phyloP scores from a whole-genome alignment of 1,140 invertebrate genomes.

The Eurosta solidaginis region DNA sequence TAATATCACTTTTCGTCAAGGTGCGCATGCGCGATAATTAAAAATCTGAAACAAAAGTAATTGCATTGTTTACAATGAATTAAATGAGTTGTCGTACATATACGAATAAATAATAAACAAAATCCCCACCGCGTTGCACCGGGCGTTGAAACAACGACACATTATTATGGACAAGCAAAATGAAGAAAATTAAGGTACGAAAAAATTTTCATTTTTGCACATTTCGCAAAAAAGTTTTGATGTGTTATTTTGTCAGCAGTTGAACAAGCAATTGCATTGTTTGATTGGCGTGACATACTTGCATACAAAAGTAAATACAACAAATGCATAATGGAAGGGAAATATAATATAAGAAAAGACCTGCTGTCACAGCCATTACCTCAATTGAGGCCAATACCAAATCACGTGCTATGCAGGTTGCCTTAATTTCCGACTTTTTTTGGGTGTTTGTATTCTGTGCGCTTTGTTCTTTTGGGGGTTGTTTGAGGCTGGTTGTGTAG shows the following conservation, averaged over 20 bases:
- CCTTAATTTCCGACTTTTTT: background rate
- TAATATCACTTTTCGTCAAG: background rate
- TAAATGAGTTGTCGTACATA: conserved; percentile 4
- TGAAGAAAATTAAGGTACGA: background rate
- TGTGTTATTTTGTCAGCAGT: conserved; percentile 1
- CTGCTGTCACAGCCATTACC: conserved; percentile 14
- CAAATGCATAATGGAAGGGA: too few species aligned
- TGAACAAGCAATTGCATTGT: background rate
- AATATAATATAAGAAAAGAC: background rate
- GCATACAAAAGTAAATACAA: too few species aligned
- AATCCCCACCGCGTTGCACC: background rate
- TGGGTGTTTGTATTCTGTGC: background rate
- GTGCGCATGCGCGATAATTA: background rate
- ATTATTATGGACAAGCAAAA: background rate
- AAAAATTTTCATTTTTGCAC: background rate
- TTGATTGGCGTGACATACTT: background rate
- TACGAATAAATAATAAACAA: too few species aligned
- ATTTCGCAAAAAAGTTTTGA: background rate
- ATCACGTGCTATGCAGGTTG: conserved; percentile 22
- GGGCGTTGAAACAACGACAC: background rate
- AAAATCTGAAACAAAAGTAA: background rate
- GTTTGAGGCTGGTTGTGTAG: background rate
- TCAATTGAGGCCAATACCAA: background rate
- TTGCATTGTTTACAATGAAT: background rate
- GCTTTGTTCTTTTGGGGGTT: background rate